Base-by-base conservation (phyloP, 1,140 invertebrate genomes). In the Camponotus pennsylvanicus region DNA sequence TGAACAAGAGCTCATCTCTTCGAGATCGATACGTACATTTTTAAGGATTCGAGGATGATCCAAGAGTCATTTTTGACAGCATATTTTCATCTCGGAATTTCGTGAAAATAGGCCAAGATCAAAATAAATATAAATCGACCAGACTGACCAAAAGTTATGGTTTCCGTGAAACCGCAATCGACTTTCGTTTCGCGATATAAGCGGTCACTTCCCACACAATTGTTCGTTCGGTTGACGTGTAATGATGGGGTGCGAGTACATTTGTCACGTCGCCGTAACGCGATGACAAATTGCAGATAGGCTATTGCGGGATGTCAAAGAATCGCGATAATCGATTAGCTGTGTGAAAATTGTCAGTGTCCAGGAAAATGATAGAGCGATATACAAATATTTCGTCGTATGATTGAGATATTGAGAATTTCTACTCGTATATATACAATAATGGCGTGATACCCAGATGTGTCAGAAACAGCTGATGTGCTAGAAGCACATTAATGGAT, bases 301-400 rank as follows among this genome's bases (percentile, higher is more conserved):
- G 73, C 37, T 34, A 37, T 34, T 59, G 76, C 59, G 40, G 7
- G 27, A 66, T 49, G 76, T 78, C 61, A 34, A 78, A 66, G 40
- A 78, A 78, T 78, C 61, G 76, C 27, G 59, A 49, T 78, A 66
- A 78, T 78, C 61, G 61, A 78, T 78, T 78, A 45, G 15, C 18
- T 18, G 49, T 18, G 49, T 52, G 40, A 40, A 11, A 18, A 76
- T 76, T 34, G 8, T 9, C 40, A 27, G n/a, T 45, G 40, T 63
- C 37, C 40, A 15, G 27, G 61, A 42, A 64, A 64, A 49, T 66
- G 37, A 76, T 59, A 76, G 34, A 42, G 34, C 21, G 55, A 61
- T 42, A 55, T 42, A 21, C 40, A 76, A 61, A 78, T 78, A 45
- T 34, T 45, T 40, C 37, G 40, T 66, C 18, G 21, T 66, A 45